Base-by-base conservation (phyloP, 2,888 invertebrate genomes). In the Drosophila pegasa region DNA sequence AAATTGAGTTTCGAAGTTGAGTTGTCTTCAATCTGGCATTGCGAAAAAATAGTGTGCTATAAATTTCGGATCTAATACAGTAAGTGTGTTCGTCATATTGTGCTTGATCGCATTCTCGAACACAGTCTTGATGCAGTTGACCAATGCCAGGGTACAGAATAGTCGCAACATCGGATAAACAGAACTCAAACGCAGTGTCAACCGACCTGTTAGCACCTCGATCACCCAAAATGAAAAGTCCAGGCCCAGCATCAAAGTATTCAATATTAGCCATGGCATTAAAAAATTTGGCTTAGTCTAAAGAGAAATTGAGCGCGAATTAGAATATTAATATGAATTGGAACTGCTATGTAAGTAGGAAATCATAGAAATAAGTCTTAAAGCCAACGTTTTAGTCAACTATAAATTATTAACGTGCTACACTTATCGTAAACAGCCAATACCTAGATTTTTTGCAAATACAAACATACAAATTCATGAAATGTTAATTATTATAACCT, bases 221-320 rank as follows among this genome's bases (percentile, higher is more conserved):
- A 55, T 14, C 4, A 62, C 0, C 69, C 52, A 76, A 0, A 67
- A 8, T 0, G 40, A 0, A 3, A 57, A 16, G n/a, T 81, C 82
- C 9, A 55, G 0, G 16, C 7, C 5, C n/a, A 81, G 35, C 9
- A 61, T 12, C 0, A 66, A 0, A 0, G 33, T 20, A 22, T 60
- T 73, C 10, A 76, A 4, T 2, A 48, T 9, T 6, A 79, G 9
- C 82, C 82, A 85, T 0, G 74, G 86, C n/a, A 22, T 3, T 22
- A 85, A 50, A 2, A 31, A 55, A 1, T 3, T 0, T 0, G 81
- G 81, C 0, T 37, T 31, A 1, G 50, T n/a, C 81, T 78, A 12
- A 16, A 37, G 25, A n/a, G 10, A 6, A 18, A 22, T n/a, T 12
- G 18, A 10, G 2, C 1, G 3, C 2, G 16, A 43, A 43, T 16